Evolutionary conservation across 2,888 invertebrate species (phyloP), one percentile per base, ranked within the genome.

Genomic region (Mesoligia furuncula): DNA sequence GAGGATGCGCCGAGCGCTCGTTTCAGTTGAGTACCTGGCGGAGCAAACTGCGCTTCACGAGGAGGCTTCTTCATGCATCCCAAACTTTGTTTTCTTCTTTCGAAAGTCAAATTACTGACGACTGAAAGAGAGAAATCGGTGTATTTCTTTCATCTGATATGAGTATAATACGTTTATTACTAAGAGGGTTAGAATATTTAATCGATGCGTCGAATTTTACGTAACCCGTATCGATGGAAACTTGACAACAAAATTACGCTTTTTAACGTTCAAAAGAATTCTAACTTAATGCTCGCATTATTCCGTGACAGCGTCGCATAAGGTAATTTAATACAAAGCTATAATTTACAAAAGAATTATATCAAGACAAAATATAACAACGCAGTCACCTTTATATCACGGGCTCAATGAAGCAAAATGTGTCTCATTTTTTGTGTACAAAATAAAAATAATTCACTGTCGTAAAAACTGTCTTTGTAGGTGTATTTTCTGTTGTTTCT

Each of bases 351-450:
- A 81, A 88, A 87, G 80, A 88, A 86, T 88, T 88, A 87, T 86
- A 81, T 83, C 77, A 83, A 81, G 76, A 80, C 80, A 81, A 85
- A 86, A 82, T 87, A 78, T 83, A 88, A 84, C 75, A 87, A 85
- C 73, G 76, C 80, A 80, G 75, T 79, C 77, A 86, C 86, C 86
- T 85, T 88, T 83, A 83, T 78, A 72, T 83, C 77, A 71, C 83
- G 64, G 84, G 81, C 81, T 82, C 89, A 88, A 88, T 88, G 88
- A 87, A 88, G 85, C 84, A 75, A 84, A 90, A 91, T 90, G 91
- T 85, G 86, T 83, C 85, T 83, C 90, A 91, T 91, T 91, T 91
- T 91, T 92, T 90, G 85, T 89, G 78, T 89, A 88, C 90, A 86
- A 91, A 91, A 92, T 90, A 90, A 88, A 85, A 88, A 88, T 88